Conservation (phyloP, 2,888 invertebrate species). For the Andrena praecox region DNA sequence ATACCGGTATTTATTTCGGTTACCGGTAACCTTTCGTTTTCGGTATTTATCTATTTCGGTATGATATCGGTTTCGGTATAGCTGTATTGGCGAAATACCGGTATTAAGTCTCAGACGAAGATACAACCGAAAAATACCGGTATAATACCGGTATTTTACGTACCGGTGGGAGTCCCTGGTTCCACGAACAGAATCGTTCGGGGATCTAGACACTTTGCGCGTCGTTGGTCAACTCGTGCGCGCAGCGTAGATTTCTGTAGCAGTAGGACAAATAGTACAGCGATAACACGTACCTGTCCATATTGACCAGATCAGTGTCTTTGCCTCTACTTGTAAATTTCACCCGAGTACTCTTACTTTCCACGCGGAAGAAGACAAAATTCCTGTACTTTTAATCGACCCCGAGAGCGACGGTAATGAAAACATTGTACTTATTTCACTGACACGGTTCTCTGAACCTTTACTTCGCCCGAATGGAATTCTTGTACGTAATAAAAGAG, state of each 20-base stretch:
- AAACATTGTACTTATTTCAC: slow-evolving; percentile 5
- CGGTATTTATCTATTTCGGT: too few relatives aligned
- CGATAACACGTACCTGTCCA: slow-evolving; percentile 80
- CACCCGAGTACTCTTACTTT: slow-evolving; percentile 1
- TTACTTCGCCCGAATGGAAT: neutral
- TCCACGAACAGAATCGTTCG: too few relatives aligned
- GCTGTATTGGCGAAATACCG: too few relatives aligned
- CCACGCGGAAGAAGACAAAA: neutral
- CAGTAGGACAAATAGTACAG: slow-evolving; percentile 77
- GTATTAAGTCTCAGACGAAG: too few relatives aligned
- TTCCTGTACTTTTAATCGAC: slow-evolving; percentile 2
- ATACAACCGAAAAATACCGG: too few relatives aligned
- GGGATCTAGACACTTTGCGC: too few relatives aligned
- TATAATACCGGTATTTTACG: too few relatives aligned
- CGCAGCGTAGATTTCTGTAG: slow-evolving; percentile 51
- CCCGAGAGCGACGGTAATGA: slow-evolving; percentile 10
- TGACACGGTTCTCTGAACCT: neutral
- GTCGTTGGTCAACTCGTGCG: slow-evolving; percentile 16
- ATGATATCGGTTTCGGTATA: too few relatives aligned
- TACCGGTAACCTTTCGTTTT: too few relatives aligned
- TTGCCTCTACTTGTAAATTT: slow-evolving; percentile 70
- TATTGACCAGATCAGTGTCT: slow-evolving; percentile 76
- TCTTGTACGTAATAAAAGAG: neutral
- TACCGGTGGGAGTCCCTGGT: too few relatives aligned
- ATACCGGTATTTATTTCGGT: too few relatives aligned